Conservation (phyloP, 2,888 invertebrate genomes). For the Prosopocoilus inquinatus region DNA sequence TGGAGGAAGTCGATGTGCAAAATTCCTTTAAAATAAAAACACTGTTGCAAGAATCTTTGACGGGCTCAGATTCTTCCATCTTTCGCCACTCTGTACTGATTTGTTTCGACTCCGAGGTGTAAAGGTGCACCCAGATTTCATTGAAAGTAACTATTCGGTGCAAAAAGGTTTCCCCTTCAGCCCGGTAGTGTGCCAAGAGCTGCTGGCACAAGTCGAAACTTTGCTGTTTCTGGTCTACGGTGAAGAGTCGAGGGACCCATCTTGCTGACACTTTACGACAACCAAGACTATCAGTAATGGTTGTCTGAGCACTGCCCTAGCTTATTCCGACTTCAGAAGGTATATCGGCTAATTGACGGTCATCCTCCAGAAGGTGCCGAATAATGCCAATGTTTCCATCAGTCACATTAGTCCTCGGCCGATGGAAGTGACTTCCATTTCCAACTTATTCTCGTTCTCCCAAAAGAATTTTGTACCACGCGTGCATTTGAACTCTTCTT, state of each 20-base stretch:
- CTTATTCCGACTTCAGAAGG: not conserved
- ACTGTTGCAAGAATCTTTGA: not conserved
- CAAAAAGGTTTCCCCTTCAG: not conserved
- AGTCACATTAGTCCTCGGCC: not conserved
- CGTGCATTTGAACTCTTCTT: not conserved
- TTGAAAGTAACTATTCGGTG: not conserved
- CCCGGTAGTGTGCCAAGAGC: constrained; percentile 2
- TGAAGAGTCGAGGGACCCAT: constrained; percentile 3
- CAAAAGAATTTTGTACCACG: not conserved
- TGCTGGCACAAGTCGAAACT: constrained; percentile 1
- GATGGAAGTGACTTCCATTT: not conserved
- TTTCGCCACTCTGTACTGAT: constrained; percentile 1
- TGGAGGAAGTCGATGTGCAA: no score
- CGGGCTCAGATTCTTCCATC: not conserved
- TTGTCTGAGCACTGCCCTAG: not conserved
- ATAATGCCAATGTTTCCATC: not conserved
- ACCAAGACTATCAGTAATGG: not conserved
- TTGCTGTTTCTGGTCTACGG: constrained; percentile 4
- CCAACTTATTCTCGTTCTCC: not conserved
- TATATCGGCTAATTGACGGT: no score
- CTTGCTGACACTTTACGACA: constrained; percentile 6
- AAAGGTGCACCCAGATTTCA: not conserved
- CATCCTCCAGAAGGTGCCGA: not conserved
- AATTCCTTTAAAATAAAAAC: not conserved
- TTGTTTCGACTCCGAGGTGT: not conserved